These are phyloP conservation scores for Astropecten irregularis DNA, from an alignment of 53 echinoderm and acorn worm genomes.

Conservation along the genomic window DNA sequence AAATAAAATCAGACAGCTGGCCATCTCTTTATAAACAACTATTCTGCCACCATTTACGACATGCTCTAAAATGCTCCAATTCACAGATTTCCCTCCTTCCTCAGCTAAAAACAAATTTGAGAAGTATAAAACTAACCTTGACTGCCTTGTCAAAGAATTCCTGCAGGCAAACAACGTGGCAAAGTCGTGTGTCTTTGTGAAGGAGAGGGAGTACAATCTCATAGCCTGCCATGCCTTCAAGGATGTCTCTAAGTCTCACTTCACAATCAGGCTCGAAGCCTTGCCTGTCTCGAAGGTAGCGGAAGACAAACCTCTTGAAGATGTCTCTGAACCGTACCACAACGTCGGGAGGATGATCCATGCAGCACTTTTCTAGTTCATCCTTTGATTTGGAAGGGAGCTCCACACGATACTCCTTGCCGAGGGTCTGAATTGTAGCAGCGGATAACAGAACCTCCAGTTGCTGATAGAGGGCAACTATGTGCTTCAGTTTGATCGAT, in stretches of 20 bases:
- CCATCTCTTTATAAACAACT: too few species aligned
- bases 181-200: slow-evolving; percentile 30
- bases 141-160: slow-evolving; percentile 49
- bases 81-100: too few species aligned
- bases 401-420: slow-evolving; percentile 26
- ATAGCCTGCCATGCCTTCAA: not conserved
- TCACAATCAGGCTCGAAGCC: slow-evolving; percentile 13
- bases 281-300: slow-evolving; percentile 34
- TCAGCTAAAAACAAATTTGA: too few species aligned
- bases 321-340: slow-evolving; percentile 14
- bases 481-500: slow-evolving; percentile 49
- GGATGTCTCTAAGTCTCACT: slow-evolving; percentile 22
- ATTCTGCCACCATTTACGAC: too few species aligned
- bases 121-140: slow-evolving; percentile 16
- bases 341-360: slow-evolving; percentile 1
- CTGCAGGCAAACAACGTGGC: slow-evolving; percentile 44
- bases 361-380: slow-evolving; percentile 16
- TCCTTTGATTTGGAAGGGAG: slow-evolving; percentile 18
- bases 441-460: slow-evolving; percentile 53
- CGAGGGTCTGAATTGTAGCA: slow-evolving; percentile 30
- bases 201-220: slow-evolving; percentile 17
- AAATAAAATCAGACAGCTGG: too few species aligned
- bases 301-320: slow-evolving; percentile 56
- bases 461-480: slow-evolving; percentile 49
- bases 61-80: too few species aligned